These are phyloP conservation scores for Proterorhinus semilunaris DNA, from an alignment of 2,113 vertebrate species.

Conservation along the genomic window DNA sequence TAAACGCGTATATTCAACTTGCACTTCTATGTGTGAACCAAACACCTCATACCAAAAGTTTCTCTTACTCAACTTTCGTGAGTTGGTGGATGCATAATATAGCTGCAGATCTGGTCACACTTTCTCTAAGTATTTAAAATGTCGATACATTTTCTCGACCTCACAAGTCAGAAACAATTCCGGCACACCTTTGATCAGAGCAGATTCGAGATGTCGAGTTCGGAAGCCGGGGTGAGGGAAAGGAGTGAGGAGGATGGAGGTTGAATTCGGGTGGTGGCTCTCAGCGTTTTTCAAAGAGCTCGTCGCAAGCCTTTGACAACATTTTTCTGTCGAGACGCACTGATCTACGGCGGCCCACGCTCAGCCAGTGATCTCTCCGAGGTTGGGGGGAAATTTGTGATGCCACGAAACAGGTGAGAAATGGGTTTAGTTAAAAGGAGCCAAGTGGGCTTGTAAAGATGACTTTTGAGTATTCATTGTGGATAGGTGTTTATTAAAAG, in stretches of 20 bases:
- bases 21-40: slow-evolving; percentile 29
- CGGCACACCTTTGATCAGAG: slow-evolving; percentile 40
- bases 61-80: slow-evolving; percentile 25
- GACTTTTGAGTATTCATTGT: neutral
- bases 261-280: slow-evolving; percentile 49
- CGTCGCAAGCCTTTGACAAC: slow-evolving; percentile 57
- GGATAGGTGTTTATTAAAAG: neutral
- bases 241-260: slow-evolving; percentile 19
- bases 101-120: slow-evolving; percentile 3
- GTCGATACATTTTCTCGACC: slow-evolving; percentile 38
- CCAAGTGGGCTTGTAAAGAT: neutral
- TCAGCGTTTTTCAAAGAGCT: slow-evolving; percentile 62
- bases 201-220: slow-evolving; percentile 19
- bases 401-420: slow-evolving; percentile 23
- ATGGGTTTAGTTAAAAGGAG: neutral
- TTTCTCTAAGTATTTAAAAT: slow-evolving; percentile 19
- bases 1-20: neutral
- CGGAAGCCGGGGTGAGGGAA: slow-evolving; percentile 9
- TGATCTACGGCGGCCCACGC: slow-evolving; percentile 47
- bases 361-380: slow-evolving; percentile 39
- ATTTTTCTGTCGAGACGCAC: slow-evolving; percentile 41
- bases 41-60: slow-evolving; percentile 13
- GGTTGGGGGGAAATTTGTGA: slow-evolving; percentile 37
- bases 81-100: slow-evolving; percentile 18
- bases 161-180: slow-evolving; percentile 44